Percentiles rank a stretch among this genome's conserved stretches.
These are phyloP conservation scores for Caenorhabditis brenneri DNA, from an alignment of 1,140 invertebrate species.

Conservation along the genomic window DNA sequence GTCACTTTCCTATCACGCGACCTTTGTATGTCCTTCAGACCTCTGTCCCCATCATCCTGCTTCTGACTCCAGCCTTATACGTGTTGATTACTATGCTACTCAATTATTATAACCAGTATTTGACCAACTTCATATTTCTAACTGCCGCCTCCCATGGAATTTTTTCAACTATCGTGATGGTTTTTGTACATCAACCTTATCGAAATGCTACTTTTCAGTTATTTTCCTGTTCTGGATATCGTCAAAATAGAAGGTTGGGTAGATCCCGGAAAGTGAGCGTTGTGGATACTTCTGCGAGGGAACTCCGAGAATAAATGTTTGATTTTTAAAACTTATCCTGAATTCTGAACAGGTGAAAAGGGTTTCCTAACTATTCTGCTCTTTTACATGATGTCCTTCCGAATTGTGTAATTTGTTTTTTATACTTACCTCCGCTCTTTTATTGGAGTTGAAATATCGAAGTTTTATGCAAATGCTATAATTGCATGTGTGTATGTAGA, in stretches of 20 bases:
- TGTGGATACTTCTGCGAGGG: no score
- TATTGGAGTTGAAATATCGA: no score
- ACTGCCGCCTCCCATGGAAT: not conserved
- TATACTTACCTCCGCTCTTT: not conserved
- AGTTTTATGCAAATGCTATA: no score
- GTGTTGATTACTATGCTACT: not conserved
- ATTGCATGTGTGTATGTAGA: no score
- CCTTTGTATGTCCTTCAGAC: not conserved
- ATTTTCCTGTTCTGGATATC: not conserved
- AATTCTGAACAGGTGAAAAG: no score
- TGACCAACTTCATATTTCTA: not conserved
- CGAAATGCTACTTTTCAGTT: not conserved
- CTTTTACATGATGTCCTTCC: no score
- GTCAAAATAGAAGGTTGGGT: not conserved
- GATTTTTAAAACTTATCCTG: no score
- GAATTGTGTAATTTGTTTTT: no score
- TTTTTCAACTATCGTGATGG: not conserved
- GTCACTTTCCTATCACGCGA: no score
- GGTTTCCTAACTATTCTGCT: no score
- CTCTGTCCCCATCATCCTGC: not conserved
- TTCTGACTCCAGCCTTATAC: not conserved
- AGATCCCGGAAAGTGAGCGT: not conserved
- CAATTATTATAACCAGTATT: not conserved
- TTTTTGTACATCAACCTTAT: not conserved
- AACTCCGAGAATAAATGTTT: no score